phyloP scores from a whole-genome alignment of 2,113 vertebrate genomes.

The Paraplagusia blochii region DNA sequence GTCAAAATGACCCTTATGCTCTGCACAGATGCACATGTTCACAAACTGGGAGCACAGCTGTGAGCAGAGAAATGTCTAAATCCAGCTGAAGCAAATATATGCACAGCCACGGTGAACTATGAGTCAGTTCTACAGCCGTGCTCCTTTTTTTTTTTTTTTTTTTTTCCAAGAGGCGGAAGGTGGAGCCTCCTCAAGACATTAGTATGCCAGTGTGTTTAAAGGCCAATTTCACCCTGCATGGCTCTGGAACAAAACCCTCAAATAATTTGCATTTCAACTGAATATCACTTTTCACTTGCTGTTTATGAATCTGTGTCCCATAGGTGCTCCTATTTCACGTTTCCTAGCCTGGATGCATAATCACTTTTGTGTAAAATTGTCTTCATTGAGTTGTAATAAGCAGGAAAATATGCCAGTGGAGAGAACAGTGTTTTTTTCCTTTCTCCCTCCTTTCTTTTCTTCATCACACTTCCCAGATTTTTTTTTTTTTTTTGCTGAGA shows the following conservation, averaged over 20 bases:
- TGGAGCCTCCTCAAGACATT: conserved; percentile 63
- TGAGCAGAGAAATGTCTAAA: conserved; percentile 42
- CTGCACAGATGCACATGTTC: conserved; percentile 1
- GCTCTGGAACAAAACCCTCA: conserved; percentile 69
- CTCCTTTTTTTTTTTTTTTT: conserved; percentile 37
- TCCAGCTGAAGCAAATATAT: conserved; percentile 59
- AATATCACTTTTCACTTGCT: conserved; percentile 68
- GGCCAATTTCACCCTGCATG: conserved; percentile 75
- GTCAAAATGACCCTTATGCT: conserved; percentile 27
- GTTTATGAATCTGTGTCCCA: conserved; percentile 55
- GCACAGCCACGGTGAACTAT: conserved; percentile 52
- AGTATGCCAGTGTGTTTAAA: conserved; percentile 69
- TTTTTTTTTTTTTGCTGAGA: conserved; percentile 18
- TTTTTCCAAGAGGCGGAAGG: conserved; percentile 44
- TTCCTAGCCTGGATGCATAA: conserved; percentile 61
- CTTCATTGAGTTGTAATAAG: conserved; percentile 58
- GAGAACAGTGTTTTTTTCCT: conserved; percentile 10
- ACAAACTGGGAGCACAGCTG: conserved; percentile 14
- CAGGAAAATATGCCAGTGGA: conserved; percentile 40
- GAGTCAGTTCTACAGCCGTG: conserved; percentile 58
- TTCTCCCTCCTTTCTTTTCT: too few species aligned
- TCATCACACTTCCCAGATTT: conserved; percentile 14
- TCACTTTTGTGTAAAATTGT: conserved; percentile 69
- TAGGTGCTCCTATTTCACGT: conserved; percentile 52
- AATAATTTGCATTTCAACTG: conserved; percentile 71